Evolutionary conservation across 2,113 vertebrate genomes (phyloP).

Genomic region (Microcebus lehilahytsara): DNA sequence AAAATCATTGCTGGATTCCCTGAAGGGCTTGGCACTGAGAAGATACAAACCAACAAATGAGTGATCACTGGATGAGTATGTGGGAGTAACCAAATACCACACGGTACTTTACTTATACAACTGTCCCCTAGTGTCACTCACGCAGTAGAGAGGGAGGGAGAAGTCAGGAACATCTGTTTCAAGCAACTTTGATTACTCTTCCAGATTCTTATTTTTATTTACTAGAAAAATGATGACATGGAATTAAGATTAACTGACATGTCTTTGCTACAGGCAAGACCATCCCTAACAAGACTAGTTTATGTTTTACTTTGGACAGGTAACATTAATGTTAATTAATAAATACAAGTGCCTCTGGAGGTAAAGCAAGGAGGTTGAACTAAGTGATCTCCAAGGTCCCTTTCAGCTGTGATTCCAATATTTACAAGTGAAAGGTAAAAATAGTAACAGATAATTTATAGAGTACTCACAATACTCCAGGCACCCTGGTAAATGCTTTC

Average conservation of each 20-base stretch:
- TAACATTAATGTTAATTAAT: background rate
- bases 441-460: background rate
- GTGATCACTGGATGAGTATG: background rate
- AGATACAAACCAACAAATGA: background rate
- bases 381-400: background rate
- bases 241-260: background rate
- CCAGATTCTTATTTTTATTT: constrained; percentile 6
- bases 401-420: background rate
- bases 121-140: background rate
- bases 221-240: background rate
- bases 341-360: background rate
- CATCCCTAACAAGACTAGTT: background rate
- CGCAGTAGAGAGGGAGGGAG: background rate
- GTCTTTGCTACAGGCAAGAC: background rate
- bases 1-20: background rate
- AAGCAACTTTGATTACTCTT: background rate
- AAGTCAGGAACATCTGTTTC: background rate
- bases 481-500: background rate
- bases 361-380: background rate
- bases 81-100: background rate
- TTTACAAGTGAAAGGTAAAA: background rate
- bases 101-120: background rate
- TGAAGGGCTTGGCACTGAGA: background rate
- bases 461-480: background rate
- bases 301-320: background rate